phyloP scores from a whole-genome alignment of 2,113 vertebrate genomes.

The Chlorodrepanis virens region DNA sequence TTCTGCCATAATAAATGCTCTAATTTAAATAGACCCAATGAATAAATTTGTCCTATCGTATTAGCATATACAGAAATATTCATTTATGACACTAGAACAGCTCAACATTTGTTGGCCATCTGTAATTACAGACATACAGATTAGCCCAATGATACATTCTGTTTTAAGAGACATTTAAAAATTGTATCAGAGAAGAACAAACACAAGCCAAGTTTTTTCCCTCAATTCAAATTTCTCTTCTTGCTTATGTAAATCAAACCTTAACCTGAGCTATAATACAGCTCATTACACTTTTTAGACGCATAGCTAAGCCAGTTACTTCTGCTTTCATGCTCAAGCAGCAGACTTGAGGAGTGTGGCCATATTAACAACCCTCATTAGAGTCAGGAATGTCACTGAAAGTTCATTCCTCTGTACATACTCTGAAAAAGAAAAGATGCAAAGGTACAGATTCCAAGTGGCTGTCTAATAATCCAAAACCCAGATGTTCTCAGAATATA shows the following conservation, averaged over 20 bases:
- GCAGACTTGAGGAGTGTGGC: background rate
- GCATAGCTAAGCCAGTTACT: background rate
- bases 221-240: background rate
- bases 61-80: background rate
- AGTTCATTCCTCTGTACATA: background rate
- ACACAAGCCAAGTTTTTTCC: background rate
- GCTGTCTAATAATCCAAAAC: background rate
- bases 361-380: background rate
- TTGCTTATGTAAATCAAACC: background rate
- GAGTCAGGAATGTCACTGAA: background rate
- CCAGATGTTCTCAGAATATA: background rate
- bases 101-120: background rate
- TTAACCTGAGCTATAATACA: background rate
- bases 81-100: background rate
- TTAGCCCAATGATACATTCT: background rate
- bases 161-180: background rate
- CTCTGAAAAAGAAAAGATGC: background rate
- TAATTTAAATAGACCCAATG: background rate
- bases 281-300: background rate
- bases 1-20: background rate
- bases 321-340: background rate
- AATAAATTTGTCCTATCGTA: background rate
- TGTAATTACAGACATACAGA: background rate
- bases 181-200: background rate
- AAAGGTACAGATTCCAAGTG: background rate